A percentile compares a stretch with the other conserved stretches of the same genome.
Evolutionary conservation across 2,113 vertebrate species (phyloP).

Genomic region (Apeltes quadracus): DNA sequence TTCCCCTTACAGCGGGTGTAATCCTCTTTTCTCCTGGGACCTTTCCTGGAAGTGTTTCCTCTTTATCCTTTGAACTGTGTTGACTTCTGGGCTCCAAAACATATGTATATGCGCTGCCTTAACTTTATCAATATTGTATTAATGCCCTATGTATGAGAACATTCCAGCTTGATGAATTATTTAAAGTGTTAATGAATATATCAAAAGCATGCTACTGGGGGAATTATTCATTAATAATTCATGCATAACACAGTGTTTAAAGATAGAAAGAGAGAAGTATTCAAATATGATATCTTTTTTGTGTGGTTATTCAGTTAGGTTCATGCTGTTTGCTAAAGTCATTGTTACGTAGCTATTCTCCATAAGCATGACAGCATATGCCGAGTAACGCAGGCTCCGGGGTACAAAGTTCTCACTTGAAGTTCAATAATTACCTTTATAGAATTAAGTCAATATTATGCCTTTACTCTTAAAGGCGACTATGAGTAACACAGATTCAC

Average conservation of each 20-base stretch:
- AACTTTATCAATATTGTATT: constrained; percentile 21
- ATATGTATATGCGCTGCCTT: not conserved
- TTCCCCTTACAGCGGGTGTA: constrained; percentile 25
- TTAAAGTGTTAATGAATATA: constrained; percentile 12
- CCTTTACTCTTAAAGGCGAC: not conserved
- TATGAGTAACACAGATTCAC: not conserved
- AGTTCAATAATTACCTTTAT: constrained; percentile 8
- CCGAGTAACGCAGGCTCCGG: not conserved
- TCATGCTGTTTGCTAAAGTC: not conserved
- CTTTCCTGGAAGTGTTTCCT: constrained; percentile 8
- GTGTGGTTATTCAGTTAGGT: not conserved
- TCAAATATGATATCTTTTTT: not conserved
- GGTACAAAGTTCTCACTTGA: constrained; percentile 12
- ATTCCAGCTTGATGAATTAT: constrained; percentile 21
- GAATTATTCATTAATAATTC: constrained; percentile 4
- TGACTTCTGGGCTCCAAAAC: not conserved
- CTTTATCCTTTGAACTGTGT: constrained; percentile 22
- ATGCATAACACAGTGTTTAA: constrained; percentile 5
- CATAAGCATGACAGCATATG: not conserved
- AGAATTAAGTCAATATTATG: not conserved
- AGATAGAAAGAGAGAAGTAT: not conserved
- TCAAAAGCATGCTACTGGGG: not conserved
- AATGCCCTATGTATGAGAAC: not conserved
- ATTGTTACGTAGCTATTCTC: constrained; percentile 5
- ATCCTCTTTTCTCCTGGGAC: constrained; percentile 56